Conservation (phyloP, 2,113 vertebrate genomes). For the Lophotis ruficrista region DNA sequence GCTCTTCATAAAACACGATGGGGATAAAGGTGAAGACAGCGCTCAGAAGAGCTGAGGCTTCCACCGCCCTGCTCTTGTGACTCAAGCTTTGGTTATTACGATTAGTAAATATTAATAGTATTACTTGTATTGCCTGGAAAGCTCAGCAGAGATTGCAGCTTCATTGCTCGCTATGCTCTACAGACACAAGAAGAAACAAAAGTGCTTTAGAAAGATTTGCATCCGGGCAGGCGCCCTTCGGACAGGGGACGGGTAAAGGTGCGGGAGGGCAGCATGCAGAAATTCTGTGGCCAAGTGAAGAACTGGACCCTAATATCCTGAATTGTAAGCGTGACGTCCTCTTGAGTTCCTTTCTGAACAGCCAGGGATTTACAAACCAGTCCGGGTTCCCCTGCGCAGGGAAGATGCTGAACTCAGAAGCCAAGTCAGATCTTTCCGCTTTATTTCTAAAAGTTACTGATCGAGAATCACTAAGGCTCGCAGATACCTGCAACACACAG, state of each 20-base stretch:
- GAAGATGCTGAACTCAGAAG: not conserved
- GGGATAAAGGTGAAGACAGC: not conserved
- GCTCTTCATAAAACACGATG: not conserved
- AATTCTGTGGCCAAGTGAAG: not conserved
- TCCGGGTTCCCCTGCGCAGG: not conserved
- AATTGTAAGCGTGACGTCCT: accelerated
- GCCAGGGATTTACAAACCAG: not conserved
- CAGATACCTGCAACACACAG: not conserved
- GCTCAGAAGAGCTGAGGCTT: not conserved
- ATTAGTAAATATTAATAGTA: not conserved
- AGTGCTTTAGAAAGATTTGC: not conserved
- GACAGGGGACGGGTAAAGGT: not conserved
- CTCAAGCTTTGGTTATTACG: not conserved
- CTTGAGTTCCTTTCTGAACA: not conserved
- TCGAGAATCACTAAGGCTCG: not conserved
- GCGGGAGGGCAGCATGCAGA: not conserved
- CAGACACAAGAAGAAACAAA: not conserved
- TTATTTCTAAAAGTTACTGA: not conserved
- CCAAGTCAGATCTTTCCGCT: not conserved
- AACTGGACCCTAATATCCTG: not conserved
- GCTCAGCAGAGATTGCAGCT: not conserved
- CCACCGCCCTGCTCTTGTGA: not conserved
- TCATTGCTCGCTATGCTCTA: accelerated
- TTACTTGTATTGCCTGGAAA: not conserved
- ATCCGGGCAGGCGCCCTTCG: not conserved